These are phyloP conservation scores for Gymnocypris eckloni DNA, from an alignment of 2,797 vertebrate species.

Conservation along the genomic window DNA sequence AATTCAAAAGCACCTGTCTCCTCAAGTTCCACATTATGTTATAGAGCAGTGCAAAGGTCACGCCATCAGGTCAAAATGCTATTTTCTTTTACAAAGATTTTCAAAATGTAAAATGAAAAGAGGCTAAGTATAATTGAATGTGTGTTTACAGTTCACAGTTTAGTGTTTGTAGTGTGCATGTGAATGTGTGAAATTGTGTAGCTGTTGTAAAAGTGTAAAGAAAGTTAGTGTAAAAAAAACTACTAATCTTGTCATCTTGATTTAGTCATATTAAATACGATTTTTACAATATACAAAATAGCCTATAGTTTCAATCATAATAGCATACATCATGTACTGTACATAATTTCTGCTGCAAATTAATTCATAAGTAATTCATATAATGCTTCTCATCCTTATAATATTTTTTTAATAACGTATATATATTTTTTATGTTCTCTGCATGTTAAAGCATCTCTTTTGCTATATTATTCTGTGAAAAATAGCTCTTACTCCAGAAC, in stretches of 20 bases:
- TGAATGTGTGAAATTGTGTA: background rate
- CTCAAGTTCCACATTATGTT: constrained; percentile 62
- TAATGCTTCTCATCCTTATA: background rate
- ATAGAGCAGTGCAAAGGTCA: constrained; percentile 63
- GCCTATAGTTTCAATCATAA: background rate
- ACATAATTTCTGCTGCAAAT: background rate
- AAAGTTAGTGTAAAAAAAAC: too few relatives aligned
- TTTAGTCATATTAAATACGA: background rate
- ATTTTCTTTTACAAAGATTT: background rate
- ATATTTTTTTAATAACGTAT: background rate
- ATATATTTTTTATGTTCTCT: background rate
- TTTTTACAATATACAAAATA: background rate
- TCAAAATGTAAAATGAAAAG: background rate
- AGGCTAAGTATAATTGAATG: background rate
- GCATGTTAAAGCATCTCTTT: background rate
- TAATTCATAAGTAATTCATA: background rate
- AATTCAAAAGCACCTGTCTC: constrained; percentile 67
- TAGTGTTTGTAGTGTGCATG: background rate
- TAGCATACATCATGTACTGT: too few relatives aligned
- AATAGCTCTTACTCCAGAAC: constrained; percentile 18
- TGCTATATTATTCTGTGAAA: too few relatives aligned
- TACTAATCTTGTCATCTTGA: background rate
- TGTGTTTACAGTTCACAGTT: background rate
- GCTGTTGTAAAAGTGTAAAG: background rate
- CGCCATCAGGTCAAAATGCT: constrained; percentile 5